phyloP scores from a whole-genome alignment of 2,113 vertebrate species.

The Scomber colias region DNA sequence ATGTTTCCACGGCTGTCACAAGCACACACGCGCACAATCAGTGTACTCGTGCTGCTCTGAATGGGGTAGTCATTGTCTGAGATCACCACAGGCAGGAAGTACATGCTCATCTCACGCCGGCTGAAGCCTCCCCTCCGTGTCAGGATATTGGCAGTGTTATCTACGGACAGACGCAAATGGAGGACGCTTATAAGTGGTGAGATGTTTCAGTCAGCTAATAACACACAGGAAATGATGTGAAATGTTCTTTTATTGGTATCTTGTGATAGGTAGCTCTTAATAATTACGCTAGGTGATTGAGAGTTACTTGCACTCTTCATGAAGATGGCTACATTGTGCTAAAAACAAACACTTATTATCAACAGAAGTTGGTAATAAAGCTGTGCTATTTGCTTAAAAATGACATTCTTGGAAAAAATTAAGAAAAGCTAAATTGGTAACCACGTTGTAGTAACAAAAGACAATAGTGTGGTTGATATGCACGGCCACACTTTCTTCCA shows the following conservation, averaged over 20 bases:
- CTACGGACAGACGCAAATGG: conserved; percentile 73
- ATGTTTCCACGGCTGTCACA: conserved; percentile 92
- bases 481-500: conserved; percentile 5
- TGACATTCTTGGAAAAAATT: background rate
- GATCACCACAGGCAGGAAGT: conserved; percentile 95
- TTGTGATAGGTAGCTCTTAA: background rate
- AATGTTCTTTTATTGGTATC: background rate
- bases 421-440: conserved; percentile 5
- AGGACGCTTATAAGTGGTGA: background rate
- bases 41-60: conserved; percentile 94
- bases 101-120: conserved; percentile 92
- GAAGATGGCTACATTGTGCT: background rate
- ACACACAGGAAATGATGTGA: background rate
- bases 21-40: conserved; percentile 90
- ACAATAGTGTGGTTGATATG: background rate
- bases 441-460: background rate
- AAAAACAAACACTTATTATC: background rate
- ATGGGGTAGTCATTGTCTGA: conserved; percentile 96
- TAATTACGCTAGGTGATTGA: background rate
- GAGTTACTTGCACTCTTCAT: background rate
- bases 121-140: conserved; percentile 94
- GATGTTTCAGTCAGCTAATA: background rate
- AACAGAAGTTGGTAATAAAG: too few relatives aligned
- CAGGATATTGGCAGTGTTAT: conserved; percentile 97
- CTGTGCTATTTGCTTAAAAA: background rate